Evolutionary conservation across 2,888 invertebrate genomes (phyloP), one percentile per base, ranked within the genome.

Genomic region (Acrobasis suavella): DNA sequence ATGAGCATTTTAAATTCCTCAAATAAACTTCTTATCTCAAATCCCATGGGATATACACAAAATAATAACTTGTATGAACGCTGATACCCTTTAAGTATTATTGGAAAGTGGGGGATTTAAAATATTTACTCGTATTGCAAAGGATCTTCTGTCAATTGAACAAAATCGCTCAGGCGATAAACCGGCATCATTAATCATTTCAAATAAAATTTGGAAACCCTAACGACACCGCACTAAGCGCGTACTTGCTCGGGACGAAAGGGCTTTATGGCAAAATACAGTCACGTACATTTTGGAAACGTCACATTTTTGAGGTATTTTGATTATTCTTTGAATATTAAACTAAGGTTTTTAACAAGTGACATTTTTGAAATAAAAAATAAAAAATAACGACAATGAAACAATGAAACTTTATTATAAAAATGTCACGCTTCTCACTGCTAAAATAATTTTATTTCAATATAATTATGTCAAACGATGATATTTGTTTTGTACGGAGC

Each of bases 171-270:
- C 80, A 80, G 74, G 78, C 79, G 82, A 78, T 82, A 81, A 86
- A 83, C 78, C 75, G 71, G 72, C 72, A 76, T 86, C 91, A 91
- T 90, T 88, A 88, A 91, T 91, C 91, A 92, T 91, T 75, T 76
- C 64, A 76, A 81, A 83, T 82, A 80, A 77, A 73, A 68, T 71
- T 76, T 78, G 74, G 73, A 73, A 80, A 73, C 73, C 77, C 70
- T 70, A 74, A 65, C 73, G 75, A 72, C 72, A 71, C 68, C 68
- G 66, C 63, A 69, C 70, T 69, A 69, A 70, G 69, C 69, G 70
- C 68, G 69, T 67, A 66, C 63, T 69, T 69, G 66, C 60, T 67
- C 64, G 66, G 69, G 49, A 49, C 32, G 22, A 37, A 50, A 38
- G 32, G 49, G 55, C 37, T 55, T 46, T 62, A 49, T 46, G 16